Conservation (phyloP, 1,140 invertebrate genomes). For the Microplitis mediator region DNA sequence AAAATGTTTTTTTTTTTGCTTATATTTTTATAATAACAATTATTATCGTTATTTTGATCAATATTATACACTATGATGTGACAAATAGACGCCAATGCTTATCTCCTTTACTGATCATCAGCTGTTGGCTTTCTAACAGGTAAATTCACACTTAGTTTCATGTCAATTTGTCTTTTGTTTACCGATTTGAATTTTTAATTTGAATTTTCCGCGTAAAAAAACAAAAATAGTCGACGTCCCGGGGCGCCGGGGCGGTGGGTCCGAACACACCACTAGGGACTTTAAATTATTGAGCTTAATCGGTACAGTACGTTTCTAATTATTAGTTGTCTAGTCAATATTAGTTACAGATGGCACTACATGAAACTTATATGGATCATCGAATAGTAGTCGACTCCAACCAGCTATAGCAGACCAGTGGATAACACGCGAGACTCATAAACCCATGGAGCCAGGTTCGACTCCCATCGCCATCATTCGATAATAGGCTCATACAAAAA, state of each 20-base stretch:
- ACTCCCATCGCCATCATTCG: no score
- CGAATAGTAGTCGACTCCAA: no score
- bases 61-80: not conserved
- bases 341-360: no score
- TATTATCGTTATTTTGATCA: not conserved
- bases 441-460: no score
- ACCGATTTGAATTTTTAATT: not conserved
- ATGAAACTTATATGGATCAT: no score
- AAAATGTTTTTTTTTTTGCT: not conserved
- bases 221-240: not conserved
- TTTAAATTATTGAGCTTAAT: no score
- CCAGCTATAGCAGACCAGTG: no score
- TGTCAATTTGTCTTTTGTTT: constrained; percentile 1
- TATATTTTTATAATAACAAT: not conserved
- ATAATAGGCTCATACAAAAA: no score
- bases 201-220: not conserved
- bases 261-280: not conserved
- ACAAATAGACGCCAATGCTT: not conserved
- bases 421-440: no score
- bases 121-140: not conserved
- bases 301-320: no score
- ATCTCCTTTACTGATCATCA: not conserved
- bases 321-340: no score
- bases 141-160: not conserved
- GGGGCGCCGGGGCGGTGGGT: not conserved